phyloP scores from a whole-genome alignment of 2,797 vertebrate species.

The Lepus oiostolus region DNA sequence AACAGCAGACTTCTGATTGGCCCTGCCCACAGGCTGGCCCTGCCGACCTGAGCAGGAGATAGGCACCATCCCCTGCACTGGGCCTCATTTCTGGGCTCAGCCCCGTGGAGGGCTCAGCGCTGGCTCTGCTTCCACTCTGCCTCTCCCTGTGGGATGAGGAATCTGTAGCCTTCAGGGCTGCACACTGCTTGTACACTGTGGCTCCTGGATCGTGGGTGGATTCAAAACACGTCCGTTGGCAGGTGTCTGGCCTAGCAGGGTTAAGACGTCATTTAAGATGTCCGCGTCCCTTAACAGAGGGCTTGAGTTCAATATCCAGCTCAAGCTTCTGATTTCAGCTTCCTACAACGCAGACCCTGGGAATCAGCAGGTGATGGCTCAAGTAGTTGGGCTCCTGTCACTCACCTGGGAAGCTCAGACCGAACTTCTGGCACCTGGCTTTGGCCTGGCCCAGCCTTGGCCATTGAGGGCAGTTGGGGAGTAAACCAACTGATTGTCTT shows the following conservation, averaged over 20 bases:
- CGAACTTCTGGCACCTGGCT: too few relatives aligned
- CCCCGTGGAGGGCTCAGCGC: neutral
- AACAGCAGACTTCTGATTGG: neutral
- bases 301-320: neutral
- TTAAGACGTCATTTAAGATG: too few relatives aligned
- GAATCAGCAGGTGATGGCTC: too few relatives aligned
- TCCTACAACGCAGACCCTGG: too few relatives aligned
- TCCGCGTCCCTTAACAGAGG: too few relatives aligned
- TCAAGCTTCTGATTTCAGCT: neutral
- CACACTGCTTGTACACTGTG: neutral
- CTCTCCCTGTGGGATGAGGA: neutral
- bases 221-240: neutral
- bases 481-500: too few relatives aligned
- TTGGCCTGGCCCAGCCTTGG: too few relatives aligned
- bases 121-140: neutral
- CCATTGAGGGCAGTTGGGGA: too few relatives aligned
- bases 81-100: neutral
- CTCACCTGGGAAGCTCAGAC: too few relatives aligned
- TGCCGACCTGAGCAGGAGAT: neutral
- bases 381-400: too few relatives aligned
- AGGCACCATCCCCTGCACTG: neutral
- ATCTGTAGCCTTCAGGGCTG: too few relatives aligned
- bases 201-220: neutral
- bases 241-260: neutral
- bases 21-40: too few relatives aligned